A percentile compares a stretch with the other conserved stretches of the same genome.
phyloP scores from a whole-genome alignment of 2,888 invertebrate species.

The Agrotis puta region DNA sequence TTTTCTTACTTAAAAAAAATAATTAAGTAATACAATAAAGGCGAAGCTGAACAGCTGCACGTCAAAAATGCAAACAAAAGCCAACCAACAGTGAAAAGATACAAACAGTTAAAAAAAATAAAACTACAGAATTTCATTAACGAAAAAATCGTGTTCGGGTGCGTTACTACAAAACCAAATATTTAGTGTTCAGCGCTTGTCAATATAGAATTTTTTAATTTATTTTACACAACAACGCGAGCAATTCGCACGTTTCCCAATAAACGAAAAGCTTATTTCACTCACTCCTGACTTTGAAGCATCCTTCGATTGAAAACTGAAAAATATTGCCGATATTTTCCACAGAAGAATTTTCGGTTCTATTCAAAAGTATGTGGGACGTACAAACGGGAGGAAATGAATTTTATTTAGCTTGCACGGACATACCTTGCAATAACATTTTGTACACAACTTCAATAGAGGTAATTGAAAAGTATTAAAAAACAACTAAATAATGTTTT shows the following conservation, averaged over 20 bases:
- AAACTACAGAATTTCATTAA: constrained; percentile 42
- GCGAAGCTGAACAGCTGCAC: constrained; percentile 2
- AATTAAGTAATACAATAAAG: background rate
- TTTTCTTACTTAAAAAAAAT: no score
- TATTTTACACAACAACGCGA: constrained; percentile 71
- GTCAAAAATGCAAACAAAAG: constrained; percentile 31
- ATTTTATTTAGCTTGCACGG: constrained; percentile 67
- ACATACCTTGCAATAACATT: constrained; percentile 61
- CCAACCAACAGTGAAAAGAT: constrained; percentile 24
- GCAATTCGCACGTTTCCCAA: constrained; percentile 75
- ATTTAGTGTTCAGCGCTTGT: constrained; percentile 53
- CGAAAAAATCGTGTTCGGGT: constrained; percentile 38
- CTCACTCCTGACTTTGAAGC: constrained; percentile 82
- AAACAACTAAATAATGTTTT: no score
- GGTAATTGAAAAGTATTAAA: constrained; percentile 1
- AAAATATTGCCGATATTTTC: constrained; percentile 84
- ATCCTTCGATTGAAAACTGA: constrained; percentile 82
- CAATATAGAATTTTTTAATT: constrained; percentile 70
- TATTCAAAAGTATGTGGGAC: constrained; percentile 76
- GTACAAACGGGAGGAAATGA: constrained; percentile 71
- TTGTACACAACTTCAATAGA: constrained; percentile 48
- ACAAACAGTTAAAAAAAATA: constrained; percentile 37
- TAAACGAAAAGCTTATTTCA: constrained; percentile 82
- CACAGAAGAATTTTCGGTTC: constrained; percentile 77
- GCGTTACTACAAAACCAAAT: constrained; percentile 50